Evolutionary conservation across 2,888 invertebrate genomes (phyloP).

Genomic region (Crematogaster levior): DNA sequence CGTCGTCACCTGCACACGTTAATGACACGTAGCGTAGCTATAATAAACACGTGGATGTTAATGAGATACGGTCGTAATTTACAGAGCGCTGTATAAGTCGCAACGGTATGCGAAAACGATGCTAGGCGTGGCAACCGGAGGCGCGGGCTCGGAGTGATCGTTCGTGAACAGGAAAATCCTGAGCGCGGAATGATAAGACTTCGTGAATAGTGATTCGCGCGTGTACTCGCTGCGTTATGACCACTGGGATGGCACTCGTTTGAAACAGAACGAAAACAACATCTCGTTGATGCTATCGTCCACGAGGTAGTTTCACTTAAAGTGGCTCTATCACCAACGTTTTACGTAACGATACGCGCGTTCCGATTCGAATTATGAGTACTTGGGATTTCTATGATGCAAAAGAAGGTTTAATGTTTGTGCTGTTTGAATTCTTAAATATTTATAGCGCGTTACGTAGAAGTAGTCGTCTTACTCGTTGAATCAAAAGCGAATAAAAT

Average conservation of each 20-base stretch:
- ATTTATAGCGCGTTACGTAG: not conserved
- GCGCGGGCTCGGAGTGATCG: slow-evolving; percentile 27
- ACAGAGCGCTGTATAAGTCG: slow-evolving; percentile 45
- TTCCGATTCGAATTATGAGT: slow-evolving; percentile 2
- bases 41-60: slow-evolving; percentile 41
- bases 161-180: not conserved
- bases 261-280: slow-evolving; percentile 54
- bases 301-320: not conserved
- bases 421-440: not conserved
- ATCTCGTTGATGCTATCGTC: slow-evolving; percentile 6
- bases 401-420: not conserved
- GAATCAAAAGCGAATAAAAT: not conserved
- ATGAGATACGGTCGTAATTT: slow-evolving; percentile 60
- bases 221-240: slow-evolving; percentile 36
- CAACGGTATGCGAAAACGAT: slow-evolving; percentile 64
- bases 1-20: not conserved
- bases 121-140: slow-evolving; percentile 62
- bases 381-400: not conserved
- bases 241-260: slow-evolving; percentile 48
- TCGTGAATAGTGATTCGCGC: slow-evolving; percentile 32
- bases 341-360: not conserved
- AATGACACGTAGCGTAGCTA: not conserved
- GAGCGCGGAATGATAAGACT: slow-evolving; percentile 27
- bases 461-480: not conserved
- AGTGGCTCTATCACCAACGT: not conserved